Percentiles rank a stretch among this genome's conserved stretches.
phyloP scores from a whole-genome alignment of 2,888 invertebrate genomes.

The Caenorhabditis drosophilae region DNA sequence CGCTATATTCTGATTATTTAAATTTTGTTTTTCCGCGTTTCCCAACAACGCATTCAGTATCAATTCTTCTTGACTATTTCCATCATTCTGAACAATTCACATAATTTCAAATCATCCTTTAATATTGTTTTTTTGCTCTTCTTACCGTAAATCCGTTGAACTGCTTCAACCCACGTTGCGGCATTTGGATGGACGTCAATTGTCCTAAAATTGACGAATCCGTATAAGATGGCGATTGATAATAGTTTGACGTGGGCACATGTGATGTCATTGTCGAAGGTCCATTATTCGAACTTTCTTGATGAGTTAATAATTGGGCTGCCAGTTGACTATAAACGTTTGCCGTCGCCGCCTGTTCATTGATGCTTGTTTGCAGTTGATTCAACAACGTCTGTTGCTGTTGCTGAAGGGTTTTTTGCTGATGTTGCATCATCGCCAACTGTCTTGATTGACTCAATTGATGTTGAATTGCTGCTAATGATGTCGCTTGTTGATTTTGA shows the following conservation, averaged over 20 bases:
- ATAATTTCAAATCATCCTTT: not conserved
- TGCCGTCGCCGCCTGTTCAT: slow-evolving; percentile 3
- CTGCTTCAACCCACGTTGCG: slow-evolving; percentile 27
- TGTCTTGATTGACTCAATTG: slow-evolving; percentile 12
- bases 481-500: not conserved
- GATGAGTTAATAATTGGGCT: slow-evolving; percentile 45
- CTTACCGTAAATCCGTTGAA: slow-evolving; percentile 25
- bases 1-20: too few species aligned
- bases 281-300: slow-evolving; percentile 11
- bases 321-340: slow-evolving; percentile 37
- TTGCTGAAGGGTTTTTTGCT: slow-evolving; percentile 10
- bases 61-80: slow-evolving; percentile 13
- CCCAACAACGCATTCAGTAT: slow-evolving; percentile 11
- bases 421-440: slow-evolving; percentile 12
- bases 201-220: slow-evolving; percentile 24
- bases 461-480: slow-evolving; percentile 9
- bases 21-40: not conserved
- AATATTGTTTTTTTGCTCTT: not conserved
- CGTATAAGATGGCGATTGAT: slow-evolving; percentile 38
- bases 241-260: slow-evolving; percentile 22
- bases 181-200: slow-evolving; percentile 9
- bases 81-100: slow-evolving; percentile 24
- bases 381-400: slow-evolving; percentile 20
- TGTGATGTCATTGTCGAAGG: slow-evolving; percentile 5
- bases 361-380: slow-evolving; percentile 10